These are phyloP conservation scores for Oreochromis mossambicus DNA, from an alignment of 2,797 vertebrate species.

Conservation along the genomic window DNA sequence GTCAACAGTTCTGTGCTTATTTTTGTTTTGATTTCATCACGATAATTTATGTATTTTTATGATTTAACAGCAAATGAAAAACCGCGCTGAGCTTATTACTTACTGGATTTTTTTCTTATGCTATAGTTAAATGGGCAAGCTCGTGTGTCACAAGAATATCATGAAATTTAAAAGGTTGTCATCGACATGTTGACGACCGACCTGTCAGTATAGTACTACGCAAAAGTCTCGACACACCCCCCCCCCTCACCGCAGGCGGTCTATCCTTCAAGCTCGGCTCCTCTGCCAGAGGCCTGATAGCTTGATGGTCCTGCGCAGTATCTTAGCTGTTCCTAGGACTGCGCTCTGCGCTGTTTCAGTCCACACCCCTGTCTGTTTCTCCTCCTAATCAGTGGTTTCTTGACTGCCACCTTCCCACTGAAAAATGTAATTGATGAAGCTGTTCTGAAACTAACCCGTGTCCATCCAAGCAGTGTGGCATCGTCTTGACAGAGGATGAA, in stretches of 20 bases:
- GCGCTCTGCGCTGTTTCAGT: accelerated
- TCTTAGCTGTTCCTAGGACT: accelerated
- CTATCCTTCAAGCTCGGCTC: accelerated
- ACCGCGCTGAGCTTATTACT: background rate
- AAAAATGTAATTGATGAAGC: accelerated
- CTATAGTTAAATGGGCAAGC: background rate
- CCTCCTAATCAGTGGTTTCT: accelerated
- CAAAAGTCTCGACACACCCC: background rate
- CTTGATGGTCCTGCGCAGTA: background rate
- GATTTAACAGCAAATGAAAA: background rate
- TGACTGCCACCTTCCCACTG: background rate
- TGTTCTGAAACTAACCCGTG: background rate
- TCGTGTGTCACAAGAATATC: background rate
- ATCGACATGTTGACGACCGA: too few relatives aligned
- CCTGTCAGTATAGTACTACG: background rate
- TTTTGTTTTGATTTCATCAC: background rate
- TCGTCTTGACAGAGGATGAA: background rate
- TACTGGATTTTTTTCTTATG: background rate
- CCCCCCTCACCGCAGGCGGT: background rate
- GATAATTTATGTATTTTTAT: accelerated
- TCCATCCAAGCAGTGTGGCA: accelerated
- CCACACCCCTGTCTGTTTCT: background rate
- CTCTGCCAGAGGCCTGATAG: background rate
- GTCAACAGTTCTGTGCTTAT: background rate
- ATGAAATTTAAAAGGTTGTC: background rate